phyloP scores from a whole-genome alignment of 35 echinoderm and acorn worm genomes.

The Lytechinus pictus region DNA sequence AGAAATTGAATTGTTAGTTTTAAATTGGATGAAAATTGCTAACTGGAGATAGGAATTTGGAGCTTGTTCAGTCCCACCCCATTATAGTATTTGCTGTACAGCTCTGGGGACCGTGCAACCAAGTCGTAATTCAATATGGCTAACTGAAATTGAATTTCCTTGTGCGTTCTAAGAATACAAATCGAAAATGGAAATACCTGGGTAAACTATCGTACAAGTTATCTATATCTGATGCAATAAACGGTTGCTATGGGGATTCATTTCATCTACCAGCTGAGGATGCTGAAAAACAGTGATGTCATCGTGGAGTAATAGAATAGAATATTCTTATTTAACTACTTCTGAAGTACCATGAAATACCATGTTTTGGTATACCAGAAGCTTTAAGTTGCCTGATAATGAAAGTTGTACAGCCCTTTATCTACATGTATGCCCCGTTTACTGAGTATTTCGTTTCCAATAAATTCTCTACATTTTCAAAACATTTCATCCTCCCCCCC shows the following conservation, averaged over 20 bases:
- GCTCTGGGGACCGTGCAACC: neutral
- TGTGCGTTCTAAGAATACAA: neutral
- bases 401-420: too few species aligned
- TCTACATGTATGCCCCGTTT: too few species aligned
- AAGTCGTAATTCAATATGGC: neutral
- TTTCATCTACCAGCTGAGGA: neutral
- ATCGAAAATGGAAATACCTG: neutral
- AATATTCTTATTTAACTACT: too few species aligned
- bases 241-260: neutral
- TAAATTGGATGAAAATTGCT: neutral
- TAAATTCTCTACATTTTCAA: too few species aligned
- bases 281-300: too few species aligned
- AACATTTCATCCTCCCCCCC: too few species aligned
- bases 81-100: neutral
- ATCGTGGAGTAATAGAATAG: too few species aligned
- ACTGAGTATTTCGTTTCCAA: too few species aligned
- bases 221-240: neutral
- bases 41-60: neutral
- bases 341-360: too few species aligned
- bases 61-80: neutral
- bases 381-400: too few species aligned
- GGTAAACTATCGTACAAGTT: neutral
- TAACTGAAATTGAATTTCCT: conserved; percentile 1
- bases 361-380: too few species aligned
- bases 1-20: conserved; percentile 10